A percentile compares a stretch with the other conserved stretches of the same genome.
Conservation (phyloP, 2,888 invertebrate species). For the Yponomeuta plumbellus region DNA sequence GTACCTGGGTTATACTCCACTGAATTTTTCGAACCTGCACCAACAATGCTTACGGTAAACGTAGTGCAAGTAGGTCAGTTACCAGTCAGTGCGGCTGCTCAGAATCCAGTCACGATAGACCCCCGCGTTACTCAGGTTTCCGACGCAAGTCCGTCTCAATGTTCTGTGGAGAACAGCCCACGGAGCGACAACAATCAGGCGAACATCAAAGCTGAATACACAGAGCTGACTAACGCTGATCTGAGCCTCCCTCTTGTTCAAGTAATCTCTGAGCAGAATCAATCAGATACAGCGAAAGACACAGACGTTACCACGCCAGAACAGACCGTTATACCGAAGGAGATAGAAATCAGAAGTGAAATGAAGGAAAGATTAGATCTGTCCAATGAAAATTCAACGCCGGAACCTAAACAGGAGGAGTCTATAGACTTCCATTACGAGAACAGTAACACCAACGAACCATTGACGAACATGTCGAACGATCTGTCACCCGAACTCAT, state of each 20-base stretch:
- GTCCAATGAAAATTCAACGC: conserved; percentile 1
- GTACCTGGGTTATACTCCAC: conserved; percentile 76
- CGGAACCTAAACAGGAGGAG: conserved; percentile 26
- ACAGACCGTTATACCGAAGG: conserved; percentile 39
- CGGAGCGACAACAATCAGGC: conserved; percentile 49
- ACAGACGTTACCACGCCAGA: conserved; percentile 35
- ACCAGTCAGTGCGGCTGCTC: conserved; percentile 63
- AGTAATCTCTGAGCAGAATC: conserved; percentile 48
- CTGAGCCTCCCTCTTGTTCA: conserved; percentile 53
- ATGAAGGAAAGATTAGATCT: conserved; percentile 22
- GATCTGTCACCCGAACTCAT: neutral
- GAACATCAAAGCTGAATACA: conserved; percentile 61
- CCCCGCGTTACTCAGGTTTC: conserved; percentile 68
- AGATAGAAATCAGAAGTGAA: conserved; percentile 46
- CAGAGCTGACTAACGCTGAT: conserved; percentile 66
- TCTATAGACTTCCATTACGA: conserved; percentile 36
- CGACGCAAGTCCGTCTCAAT: conserved; percentile 63
- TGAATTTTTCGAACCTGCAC: conserved; percentile 76
- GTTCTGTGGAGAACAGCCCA: conserved; percentile 55
- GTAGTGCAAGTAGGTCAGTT: conserved; percentile 77
- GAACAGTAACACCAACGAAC: conserved; percentile 25
- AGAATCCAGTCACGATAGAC: conserved; percentile 66
- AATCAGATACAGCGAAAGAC: conserved; percentile 27
- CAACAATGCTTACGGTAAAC: conserved; percentile 62
- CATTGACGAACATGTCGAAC: conserved; percentile 16